A percentile compares a stretch with the other conserved stretches of the same genome.
Conservation (phyloP, 1,140 invertebrate species). For the Campoletis sonorensis region DNA sequence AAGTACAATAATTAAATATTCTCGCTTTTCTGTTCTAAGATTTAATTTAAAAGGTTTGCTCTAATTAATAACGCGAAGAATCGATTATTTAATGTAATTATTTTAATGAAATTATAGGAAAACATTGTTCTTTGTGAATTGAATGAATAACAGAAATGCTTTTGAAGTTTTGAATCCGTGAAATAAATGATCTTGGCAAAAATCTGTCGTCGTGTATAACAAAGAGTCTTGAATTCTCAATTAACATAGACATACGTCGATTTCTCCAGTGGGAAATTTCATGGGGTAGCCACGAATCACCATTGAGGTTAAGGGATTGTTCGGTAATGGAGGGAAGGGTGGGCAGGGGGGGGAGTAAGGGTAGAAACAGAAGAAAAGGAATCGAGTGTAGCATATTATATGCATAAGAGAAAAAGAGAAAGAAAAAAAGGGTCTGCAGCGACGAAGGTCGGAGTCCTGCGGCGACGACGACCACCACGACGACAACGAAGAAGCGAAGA, state of each 20-base stretch:
- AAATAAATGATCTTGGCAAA: no score
- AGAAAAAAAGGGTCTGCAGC: not conserved
- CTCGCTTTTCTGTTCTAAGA: not conserved
- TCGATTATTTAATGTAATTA: no score
- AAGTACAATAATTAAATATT: no score
- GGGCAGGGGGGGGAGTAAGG: not conserved
- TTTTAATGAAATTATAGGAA: no score
- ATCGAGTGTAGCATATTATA: conserved; percentile 20
- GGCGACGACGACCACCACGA: conserved; percentile 17
- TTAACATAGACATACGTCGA: conserved; percentile 3
- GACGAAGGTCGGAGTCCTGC: no score
- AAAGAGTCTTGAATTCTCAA: conserved; percentile 13
- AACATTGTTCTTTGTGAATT: no score
- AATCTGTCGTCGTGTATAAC: not conserved
- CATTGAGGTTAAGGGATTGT: not conserved
- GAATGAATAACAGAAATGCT: not conserved
- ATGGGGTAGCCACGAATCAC: conserved; percentile 4
- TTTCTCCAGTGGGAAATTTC: conserved; percentile 22
- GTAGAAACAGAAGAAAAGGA: not conserved
- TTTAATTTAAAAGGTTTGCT: no score
- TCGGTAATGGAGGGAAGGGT: no score
- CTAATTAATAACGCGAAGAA: no score
- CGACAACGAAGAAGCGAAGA: conserved; percentile 10
- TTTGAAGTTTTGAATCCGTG: not conserved
- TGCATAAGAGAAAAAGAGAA: not conserved